Conservation (phyloP, 92 coral and sea anemone species). For the Zoanthus gigantus region DNA sequence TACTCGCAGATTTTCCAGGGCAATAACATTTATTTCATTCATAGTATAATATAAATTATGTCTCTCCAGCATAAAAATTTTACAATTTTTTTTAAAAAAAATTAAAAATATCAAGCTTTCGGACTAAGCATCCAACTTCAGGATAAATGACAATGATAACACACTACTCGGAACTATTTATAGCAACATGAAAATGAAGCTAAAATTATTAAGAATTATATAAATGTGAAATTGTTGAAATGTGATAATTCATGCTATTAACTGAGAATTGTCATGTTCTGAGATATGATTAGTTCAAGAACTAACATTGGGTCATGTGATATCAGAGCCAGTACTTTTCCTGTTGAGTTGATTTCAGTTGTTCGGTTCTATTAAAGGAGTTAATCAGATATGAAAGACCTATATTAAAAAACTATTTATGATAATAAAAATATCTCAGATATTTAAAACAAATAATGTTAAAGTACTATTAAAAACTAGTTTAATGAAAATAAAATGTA, state of each 20-base stretch:
- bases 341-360: neutral
- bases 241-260: conserved; percentile 6
- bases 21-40: neutral
- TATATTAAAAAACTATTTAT: no score
- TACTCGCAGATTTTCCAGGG: neutral
- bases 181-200: neutral
- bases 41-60: neutral
- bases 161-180: neutral
- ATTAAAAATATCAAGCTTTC: neutral
- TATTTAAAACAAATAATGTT: neutral
- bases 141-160: neutral
- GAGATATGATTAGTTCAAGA: conserved; percentile 11
- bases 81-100: neutral
- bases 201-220: neutral
- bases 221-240: neutral
- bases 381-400: neutral
- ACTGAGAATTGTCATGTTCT: neutral
- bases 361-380: neutral
- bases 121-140: neutral
- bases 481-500: no score
- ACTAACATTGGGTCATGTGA: neutral
- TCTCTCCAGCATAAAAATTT: no score
- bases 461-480: no score
- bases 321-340: neutral
- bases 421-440: neutral